Conservation (phyloP, 2,113 vertebrate genomes). For the Litocranius walleri region DNA sequence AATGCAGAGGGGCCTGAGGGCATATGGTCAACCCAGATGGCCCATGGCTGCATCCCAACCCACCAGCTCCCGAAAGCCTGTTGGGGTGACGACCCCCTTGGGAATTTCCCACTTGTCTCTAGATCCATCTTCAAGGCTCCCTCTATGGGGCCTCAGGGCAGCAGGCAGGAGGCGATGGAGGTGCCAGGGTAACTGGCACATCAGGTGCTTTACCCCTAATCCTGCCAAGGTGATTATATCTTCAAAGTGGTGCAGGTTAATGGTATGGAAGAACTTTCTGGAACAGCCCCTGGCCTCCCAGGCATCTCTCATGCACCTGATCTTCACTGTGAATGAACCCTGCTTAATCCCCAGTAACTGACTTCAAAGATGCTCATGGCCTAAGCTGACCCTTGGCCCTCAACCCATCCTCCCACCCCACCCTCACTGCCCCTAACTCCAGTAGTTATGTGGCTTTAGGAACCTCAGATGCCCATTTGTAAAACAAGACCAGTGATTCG, state of each 20-base stretch:
- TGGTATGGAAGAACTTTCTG: neutral
- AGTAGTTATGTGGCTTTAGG: neutral
- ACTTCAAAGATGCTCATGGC: neutral
- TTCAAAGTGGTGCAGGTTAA: neutral
- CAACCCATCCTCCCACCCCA: neutral
- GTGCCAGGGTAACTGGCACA: neutral
- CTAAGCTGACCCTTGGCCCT: neutral
- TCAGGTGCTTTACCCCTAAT: neutral
- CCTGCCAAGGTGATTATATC: neutral
- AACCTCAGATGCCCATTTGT: neutral
- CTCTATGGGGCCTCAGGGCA: neutral
- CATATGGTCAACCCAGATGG: too few relatives aligned
- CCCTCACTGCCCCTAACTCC: neutral
- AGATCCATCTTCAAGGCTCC: neutral
- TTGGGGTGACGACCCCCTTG: neutral
- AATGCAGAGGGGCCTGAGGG: neutral
- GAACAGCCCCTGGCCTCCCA: neutral
- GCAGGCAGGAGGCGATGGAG: too few relatives aligned
- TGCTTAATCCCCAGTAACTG: neutral
- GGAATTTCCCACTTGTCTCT: neutral
- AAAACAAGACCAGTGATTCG: neutral
- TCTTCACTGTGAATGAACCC: neutral
- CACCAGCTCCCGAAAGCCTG: accelerated
- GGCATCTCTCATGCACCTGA: neutral
- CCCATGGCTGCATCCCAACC: neutral